Base-by-base conservation (phyloP, 1,140 invertebrate genomes). In the Gerris buenoi region DNA sequence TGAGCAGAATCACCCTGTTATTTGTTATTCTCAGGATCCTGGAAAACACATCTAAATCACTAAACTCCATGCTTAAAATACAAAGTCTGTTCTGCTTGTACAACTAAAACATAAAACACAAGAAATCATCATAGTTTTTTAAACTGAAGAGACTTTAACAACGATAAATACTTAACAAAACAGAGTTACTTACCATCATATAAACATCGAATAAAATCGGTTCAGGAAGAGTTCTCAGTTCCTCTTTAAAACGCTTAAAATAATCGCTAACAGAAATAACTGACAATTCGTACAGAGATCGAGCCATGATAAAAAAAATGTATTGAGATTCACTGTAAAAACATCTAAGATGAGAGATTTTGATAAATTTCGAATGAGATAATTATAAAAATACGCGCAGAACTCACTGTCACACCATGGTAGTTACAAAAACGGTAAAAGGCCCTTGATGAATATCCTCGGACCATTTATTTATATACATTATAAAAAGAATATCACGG, bases 1-100 rank as follows among this genome's bases (percentile, higher is more conserved):
- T 82, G 61, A 88, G 73, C 58, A 90, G 77, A 65, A 83, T 77
- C 64, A 83, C 79, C 71, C 88, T 83, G 69, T 85, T 84, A 67
- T 84, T 84, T 72, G 84, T 83, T 65, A 88, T 83, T 70, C 84
- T 87, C 46, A 93, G 76, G 71, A 93, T 81, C 71, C 84, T 79
- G 70, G 83, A 80, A 77, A 93, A 89, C 29, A 85, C 83, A 64
- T 88, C 83, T 70, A 91, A 72, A 75, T 89, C 80, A 59, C 83
- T 82, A 68, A 92, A 83, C 78, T 91, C 88, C 27, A 79, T 74
- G 57, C 80, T 78, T 23, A 88, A 74, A 26, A 85, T 77, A 70
- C 84, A 85, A 69, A 85, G 76, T 68, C 80, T 75, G 70, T 82
- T 82, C 69, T 86, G 83, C 71, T 81, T 79, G 64, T 84, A 82